phyloP scores from a whole-genome alignment of 2,113 vertebrate species.

The Abramis brama region DNA sequence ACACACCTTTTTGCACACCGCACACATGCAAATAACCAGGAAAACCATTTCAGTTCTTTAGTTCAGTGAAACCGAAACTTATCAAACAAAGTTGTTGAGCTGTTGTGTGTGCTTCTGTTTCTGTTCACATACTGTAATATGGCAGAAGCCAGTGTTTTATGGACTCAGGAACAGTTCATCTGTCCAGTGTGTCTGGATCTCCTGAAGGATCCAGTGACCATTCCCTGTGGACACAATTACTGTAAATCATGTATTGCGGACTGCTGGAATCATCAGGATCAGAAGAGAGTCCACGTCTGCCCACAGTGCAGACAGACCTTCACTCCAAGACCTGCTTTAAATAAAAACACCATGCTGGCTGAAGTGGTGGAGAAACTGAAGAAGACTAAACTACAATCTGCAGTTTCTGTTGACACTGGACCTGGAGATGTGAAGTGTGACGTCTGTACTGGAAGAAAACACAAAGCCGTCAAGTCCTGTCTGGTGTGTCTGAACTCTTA shows the following conservation, averaged over 20 bases:
- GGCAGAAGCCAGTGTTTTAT: neutral
- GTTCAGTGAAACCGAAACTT: neutral
- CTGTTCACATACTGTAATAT: neutral
- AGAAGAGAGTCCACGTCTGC: neutral
- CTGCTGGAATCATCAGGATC: slow-evolving; percentile 2
- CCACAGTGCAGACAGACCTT: neutral
- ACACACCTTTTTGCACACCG: neutral
- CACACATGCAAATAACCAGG: neutral
- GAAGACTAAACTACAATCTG: too few relatives aligned
- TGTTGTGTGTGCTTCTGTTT: neutral
- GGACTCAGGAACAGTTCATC: neutral
- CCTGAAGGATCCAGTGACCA: neutral
- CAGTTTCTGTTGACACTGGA: too few relatives aligned
- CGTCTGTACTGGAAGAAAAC: too few relatives aligned
- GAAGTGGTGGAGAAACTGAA: neutral
- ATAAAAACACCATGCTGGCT: slow-evolving; percentile 10
- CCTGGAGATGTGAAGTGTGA: too few relatives aligned
- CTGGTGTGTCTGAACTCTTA: too few relatives aligned
- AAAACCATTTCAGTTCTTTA: neutral
- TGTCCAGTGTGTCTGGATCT: slow-evolving; percentile 2
- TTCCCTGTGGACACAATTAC: slow-evolving; percentile 11
- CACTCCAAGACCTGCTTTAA: neutral
- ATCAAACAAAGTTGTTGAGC: neutral
- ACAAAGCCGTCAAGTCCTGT: too few relatives aligned
- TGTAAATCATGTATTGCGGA: neutral